Evolutionary conservation across 2,113 vertebrate genomes (phyloP).

Genomic region (Cairina moschata): DNA sequence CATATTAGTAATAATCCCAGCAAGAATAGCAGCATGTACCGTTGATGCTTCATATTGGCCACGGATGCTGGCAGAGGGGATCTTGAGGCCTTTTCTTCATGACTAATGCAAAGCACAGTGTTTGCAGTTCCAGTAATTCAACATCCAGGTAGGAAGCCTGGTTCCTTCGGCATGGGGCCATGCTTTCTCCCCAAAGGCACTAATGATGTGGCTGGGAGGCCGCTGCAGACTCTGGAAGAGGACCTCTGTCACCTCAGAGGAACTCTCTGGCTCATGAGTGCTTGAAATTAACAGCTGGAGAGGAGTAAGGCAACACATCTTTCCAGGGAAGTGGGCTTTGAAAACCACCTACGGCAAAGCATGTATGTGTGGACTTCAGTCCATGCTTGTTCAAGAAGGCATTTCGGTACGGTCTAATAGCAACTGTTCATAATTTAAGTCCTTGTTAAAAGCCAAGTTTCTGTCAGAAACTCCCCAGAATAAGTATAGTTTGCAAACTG

Average conservation of each 20-base stretch:
- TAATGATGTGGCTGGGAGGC: neutral
- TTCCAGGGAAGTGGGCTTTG: neutral
- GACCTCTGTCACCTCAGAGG: neutral
- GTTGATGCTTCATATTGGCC: neutral
- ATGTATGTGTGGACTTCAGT: neutral
- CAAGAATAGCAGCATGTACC: neutral
- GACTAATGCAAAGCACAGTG: constrained; percentile 12
- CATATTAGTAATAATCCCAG: neutral
- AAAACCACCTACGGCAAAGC: neutral
- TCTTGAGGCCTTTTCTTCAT: neutral
- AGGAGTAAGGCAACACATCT: neutral
- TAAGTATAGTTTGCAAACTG: constrained; percentile 3
- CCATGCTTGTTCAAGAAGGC: neutral
- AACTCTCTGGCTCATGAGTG: neutral
- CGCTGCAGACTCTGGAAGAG: neutral
- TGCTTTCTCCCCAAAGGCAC: neutral
- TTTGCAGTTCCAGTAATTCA: neutral
- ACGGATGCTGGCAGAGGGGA: neutral
- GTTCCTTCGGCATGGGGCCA: neutral
- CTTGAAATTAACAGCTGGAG: neutral
- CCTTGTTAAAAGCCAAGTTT: neutral
- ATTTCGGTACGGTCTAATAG: neutral
- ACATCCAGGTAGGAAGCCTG: neutral
- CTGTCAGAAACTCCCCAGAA: constrained; percentile 15
- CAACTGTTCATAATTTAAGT: neutral